phyloP scores from a whole-genome alignment of 2,888 invertebrate genomes.

The Galeruca laticollis region DNA sequence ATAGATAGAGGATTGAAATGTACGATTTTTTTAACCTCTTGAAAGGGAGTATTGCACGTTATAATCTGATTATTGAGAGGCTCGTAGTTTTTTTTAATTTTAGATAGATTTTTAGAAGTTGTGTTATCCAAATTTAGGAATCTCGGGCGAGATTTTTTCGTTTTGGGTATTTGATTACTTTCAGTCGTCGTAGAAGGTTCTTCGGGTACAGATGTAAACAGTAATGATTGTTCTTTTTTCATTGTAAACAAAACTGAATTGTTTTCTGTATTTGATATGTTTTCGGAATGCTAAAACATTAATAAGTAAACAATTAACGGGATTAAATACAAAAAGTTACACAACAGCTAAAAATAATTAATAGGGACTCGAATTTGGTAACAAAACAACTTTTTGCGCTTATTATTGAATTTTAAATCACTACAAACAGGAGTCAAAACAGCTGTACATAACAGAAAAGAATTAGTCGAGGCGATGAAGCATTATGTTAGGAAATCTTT shows the following conservation, averaged over 20 bases:
- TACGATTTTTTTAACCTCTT: slow-evolving; percentile 76
- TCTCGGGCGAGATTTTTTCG: slow-evolving; percentile 61
- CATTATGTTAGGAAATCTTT: no score
- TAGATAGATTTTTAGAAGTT: slow-evolving; percentile 53
- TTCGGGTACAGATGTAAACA: slow-evolving; percentile 87
- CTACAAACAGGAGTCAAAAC: no score
- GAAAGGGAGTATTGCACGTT: slow-evolving; percentile 83
- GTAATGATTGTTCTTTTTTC: slow-evolving; percentile 83
- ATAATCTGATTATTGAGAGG: slow-evolving; percentile 69
- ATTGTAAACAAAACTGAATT: slow-evolving; percentile 70
- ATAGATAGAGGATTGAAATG: slow-evolving; percentile 81
- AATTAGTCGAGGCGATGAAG: no score
- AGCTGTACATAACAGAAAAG: no score
- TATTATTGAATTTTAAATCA: no score
- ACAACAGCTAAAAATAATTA: no score
- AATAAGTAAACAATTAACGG: no score
- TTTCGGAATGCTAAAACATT: slow-evolving; percentile 24
- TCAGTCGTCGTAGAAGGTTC: slow-evolving; percentile 69
- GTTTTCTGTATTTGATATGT: slow-evolving; percentile 61
- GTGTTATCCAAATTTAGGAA: slow-evolving; percentile 63
- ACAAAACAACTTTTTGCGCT: no score
- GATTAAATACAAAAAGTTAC: no score
- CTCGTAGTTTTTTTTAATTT: neutral
- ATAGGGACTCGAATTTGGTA: no score
- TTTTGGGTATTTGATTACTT: slow-evolving; percentile 46